These are phyloP conservation scores for Gavialis gangeticus DNA, from an alignment of 2,113 vertebrate genomes.

Conservation along the genomic window DNA sequence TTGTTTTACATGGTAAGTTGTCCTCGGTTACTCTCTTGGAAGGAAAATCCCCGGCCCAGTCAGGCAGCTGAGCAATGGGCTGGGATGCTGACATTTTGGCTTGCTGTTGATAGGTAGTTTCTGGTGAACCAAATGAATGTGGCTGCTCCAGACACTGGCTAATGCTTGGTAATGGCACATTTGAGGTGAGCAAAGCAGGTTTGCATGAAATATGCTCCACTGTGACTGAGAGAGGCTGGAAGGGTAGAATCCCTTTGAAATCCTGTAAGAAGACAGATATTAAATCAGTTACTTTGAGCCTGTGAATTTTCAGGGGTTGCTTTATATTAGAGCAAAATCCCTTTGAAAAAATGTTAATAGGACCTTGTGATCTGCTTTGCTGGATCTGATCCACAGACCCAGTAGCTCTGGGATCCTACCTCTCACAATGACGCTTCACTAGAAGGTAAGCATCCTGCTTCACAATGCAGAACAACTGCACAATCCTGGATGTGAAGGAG, in stretches of 20 bases:
- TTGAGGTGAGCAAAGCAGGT: conserved; percentile 16
- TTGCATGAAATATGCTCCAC: conserved; percentile 68
- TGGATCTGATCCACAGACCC: not conserved
- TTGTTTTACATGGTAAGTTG: fast-evolving
- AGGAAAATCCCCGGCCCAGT: not conserved
- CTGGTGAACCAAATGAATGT: not conserved
- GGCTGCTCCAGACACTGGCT: not conserved
- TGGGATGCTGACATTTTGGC: fast-evolving
- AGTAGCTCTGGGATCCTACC: not conserved
- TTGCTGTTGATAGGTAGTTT: conserved; percentile 49
- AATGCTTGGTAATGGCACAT: conserved; percentile 33
- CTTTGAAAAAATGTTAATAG: not conserved
- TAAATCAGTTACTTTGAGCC: not conserved
- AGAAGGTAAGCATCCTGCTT: not conserved
- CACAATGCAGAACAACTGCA: not conserved
- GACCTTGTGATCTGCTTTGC: not conserved
- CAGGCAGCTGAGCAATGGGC: fast-evolving
- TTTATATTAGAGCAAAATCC: not conserved
- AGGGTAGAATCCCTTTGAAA: conserved; percentile 64
- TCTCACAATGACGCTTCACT: not conserved
- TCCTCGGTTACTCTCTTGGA: fast-evolving
- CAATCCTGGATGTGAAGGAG: not conserved
- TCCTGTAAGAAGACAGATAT: conserved; percentile 63
- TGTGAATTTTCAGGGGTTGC: not conserved
- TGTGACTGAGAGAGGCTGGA: conserved; percentile 72